Base-by-base conservation (phyloP, 92 coral and sea anemone genomes). In the Porites cylindrica region DNA sequence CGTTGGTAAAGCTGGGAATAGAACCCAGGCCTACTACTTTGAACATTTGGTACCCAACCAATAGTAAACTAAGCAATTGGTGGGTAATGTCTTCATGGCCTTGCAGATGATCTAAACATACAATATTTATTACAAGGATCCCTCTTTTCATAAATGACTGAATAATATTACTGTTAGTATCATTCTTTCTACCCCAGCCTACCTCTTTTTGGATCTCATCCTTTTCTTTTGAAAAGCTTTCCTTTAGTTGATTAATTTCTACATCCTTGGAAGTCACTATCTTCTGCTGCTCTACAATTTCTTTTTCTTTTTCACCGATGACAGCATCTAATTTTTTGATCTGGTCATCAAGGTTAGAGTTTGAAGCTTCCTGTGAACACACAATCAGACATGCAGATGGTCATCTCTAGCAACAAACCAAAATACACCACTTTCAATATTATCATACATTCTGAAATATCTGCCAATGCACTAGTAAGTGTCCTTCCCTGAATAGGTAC, bases 201-300 rank as follows among this genome's bases (percentile, higher is more conserved):
- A 86, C 93, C 92, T 95, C 82, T 71, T 90, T 82, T 70, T 75
- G 71, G 75, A 80, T 86, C 50, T 62, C 59, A 19, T 86, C 90
- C 61, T 93, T 93, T 77, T 81, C 90, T 21, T 88, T 78, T 26
- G 70, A 81, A 81, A 88, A 84, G 29, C 88, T 86, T 19, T 59
- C 79, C 21, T 83, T 91, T 79, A 95, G 52, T 24, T 72, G 61
- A 66, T 80, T 84, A 56, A 89, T 78, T 72, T 91, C 92, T 19
- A 67, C 18, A 68, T 77, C 86, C 78, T 88, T 87, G 65, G 63
- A 32, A 2, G 65, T 78, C 51, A 93, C 51, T 51, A 79, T 43
- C 38, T 76, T 87, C 78, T 83, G 88, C 54, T 85, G 68, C 38
- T 80, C 91, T 20, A 79, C 79, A 9, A 91, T 83, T 81, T 84